These are phyloP conservation scores for Drosophila nr. perissopoda DNA, from an alignment of 2,888 invertebrate species.

Conservation along the genomic window DNA sequence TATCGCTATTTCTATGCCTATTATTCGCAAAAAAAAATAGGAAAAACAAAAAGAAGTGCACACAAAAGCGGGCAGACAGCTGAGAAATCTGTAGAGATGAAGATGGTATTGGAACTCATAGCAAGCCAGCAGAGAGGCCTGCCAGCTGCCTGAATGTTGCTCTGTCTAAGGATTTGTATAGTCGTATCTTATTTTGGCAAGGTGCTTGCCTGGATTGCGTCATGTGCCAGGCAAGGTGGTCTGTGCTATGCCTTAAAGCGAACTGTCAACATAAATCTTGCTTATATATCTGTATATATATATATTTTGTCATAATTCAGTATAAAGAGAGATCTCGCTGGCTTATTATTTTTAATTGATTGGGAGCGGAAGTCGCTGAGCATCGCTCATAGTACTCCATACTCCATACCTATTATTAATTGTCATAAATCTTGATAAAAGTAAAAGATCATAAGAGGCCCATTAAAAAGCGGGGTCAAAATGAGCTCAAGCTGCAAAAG, in stretches of 20 bases:
- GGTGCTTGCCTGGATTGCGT: constrained; percentile 69
- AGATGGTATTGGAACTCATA: constrained; percentile 33
- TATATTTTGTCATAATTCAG: constrained; percentile 71
- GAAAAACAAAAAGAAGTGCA: constrained; percentile 30
- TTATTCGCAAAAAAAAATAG: constrained; percentile 66
- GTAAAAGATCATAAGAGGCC: constrained; percentile 76
- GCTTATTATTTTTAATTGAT: constrained; percentile 66
- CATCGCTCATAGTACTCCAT: constrained; percentile 24
- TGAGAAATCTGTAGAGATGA: constrained; percentile 61
- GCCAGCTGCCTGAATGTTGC: constrained; percentile 58
- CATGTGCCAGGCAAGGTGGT: constrained; percentile 64
- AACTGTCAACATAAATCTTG: constrained; percentile 65
- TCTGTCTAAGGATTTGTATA: constrained; percentile 21
- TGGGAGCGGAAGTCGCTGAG: constrained; percentile 70
- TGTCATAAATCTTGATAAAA: constrained; percentile 84
- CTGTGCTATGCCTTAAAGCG: constrained; percentile 26
- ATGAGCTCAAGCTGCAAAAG: constrained; percentile 69
- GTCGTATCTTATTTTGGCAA: constrained; percentile 62
- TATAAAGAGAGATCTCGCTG: constrained; percentile 3
- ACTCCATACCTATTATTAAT: constrained; percentile 83
- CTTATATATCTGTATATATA: constrained; percentile 48
- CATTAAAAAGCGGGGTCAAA: constrained; percentile 44
- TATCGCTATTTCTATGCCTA: constrained; percentile 62
- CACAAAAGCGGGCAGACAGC: constrained; percentile 67
- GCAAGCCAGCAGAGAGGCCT: constrained; percentile 19